Evolutionary conservation across 2,797 vertebrate species (phyloP).

Genomic region (Trichosurus vulpecula): DNA sequence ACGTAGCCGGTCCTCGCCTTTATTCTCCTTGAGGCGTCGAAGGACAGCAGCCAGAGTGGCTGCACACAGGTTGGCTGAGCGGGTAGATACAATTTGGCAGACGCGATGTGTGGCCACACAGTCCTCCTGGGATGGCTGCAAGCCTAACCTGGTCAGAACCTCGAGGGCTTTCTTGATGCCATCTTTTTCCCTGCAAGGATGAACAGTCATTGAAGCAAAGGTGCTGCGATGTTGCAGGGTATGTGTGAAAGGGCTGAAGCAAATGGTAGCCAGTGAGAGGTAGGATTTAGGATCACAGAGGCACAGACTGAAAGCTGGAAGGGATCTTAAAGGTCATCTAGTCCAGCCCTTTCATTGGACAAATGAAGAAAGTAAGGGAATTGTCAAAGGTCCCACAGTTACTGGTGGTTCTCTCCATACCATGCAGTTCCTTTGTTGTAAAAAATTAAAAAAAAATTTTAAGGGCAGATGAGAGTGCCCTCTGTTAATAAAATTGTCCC

Average conservation of each 20-base stretch:
- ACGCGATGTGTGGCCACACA: constrained; percentile 90
- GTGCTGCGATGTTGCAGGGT: accelerated
- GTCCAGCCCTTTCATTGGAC: background rate
- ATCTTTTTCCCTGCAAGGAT: constrained; percentile 88
- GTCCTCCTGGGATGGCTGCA: constrained; percentile 91
- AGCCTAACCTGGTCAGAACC: constrained; percentile 88
- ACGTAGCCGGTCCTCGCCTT: constrained; percentile 89
- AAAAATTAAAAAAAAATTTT: background rate
- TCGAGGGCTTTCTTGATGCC: constrained; percentile 88
- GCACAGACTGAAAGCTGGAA: background rate
- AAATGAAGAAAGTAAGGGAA: background rate
- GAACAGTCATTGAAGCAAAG: background rate
- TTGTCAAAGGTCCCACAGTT: background rate
- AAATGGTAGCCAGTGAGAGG: background rate
- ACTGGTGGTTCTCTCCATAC: background rate
- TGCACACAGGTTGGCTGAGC: constrained; percentile 93
- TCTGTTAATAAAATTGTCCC: background rate
- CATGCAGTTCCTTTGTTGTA: background rate
- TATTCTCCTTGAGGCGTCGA: constrained; percentile 94
- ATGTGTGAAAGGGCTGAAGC: accelerated
- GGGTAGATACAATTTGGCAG: constrained; percentile 94
- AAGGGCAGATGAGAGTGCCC: background rate
- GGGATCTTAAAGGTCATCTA: background rate
- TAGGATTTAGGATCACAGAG: accelerated
- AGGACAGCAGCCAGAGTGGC: constrained; percentile 91